A percentile compares a stretch with the other conserved stretches of the same genome.
Conservation (phyloP, 2,113 vertebrate species). For the Hippotragus niger region DNA sequence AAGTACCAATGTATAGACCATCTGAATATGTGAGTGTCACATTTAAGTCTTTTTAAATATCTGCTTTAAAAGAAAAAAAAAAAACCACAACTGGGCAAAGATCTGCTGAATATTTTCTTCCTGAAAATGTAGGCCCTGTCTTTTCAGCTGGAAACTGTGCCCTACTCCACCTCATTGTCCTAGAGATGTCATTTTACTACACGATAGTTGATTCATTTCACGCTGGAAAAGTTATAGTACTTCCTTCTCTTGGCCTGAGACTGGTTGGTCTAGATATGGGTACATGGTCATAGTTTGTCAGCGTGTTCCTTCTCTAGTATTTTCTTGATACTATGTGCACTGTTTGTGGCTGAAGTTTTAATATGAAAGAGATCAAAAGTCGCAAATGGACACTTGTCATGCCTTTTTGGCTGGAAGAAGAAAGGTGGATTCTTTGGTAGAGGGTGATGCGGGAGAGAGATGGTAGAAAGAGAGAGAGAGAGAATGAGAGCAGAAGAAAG, state of each 20-base stretch:
- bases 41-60: not conserved
- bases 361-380: not conserved
- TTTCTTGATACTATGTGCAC: not conserved
- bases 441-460: rapidly evolving
- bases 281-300: not conserved
- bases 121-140: not conserved
- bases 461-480: not conserved
- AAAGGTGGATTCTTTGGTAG: not conserved
- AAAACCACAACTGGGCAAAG: not conserved
- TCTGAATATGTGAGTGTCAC: not conserved
- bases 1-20: not conserved
- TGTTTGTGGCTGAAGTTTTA: not conserved
- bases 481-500: not conserved
- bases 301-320: not conserved
- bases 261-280: not conserved
- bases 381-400: not conserved
- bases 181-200: not conserved
- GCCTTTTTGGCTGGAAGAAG: not conserved
- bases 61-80: not conserved
- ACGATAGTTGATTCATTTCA: not conserved
- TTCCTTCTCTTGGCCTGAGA: not conserved
- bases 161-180: not conserved
- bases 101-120: not conserved
- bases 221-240: not conserved
- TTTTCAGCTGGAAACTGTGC: not conserved